Evolutionary conservation across 2,888 invertebrate species (phyloP).

Genomic region (Myopa testacea): DNA sequence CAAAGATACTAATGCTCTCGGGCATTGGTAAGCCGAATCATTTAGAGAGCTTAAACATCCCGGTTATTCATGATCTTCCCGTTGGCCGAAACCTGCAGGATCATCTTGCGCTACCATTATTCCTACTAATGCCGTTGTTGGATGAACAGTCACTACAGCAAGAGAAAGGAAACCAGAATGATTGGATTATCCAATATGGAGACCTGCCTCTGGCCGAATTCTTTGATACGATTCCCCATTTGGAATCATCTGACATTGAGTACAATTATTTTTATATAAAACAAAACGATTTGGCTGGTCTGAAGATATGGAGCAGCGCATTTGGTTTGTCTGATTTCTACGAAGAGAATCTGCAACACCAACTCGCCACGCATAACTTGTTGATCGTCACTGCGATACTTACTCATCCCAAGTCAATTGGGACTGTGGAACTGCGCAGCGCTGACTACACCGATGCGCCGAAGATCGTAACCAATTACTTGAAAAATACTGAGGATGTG

Average conservation of each 20-base stretch:
- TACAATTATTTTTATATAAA: constrained; percentile 65
- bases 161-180: constrained; percentile 51
- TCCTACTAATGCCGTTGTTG: constrained; percentile 60
- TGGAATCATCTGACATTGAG: constrained; percentile 72
- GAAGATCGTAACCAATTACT: constrained; percentile 76
- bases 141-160: constrained; percentile 59
- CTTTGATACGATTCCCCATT: constrained; percentile 70
- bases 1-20: constrained; percentile 59
- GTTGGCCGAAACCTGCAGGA: constrained; percentile 85
- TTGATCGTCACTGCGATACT: constrained; percentile 67
- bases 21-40: constrained; percentile 55
- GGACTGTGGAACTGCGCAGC: constrained; percentile 70
- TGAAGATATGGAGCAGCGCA: constrained; percentile 42
- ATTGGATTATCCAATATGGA: constrained; percentile 69
- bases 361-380: constrained; percentile 53
- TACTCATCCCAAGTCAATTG: constrained; percentile 70
- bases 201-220: constrained; percentile 70
- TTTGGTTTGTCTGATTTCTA: constrained; percentile 47
- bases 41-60: constrained; percentile 50
- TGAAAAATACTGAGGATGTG: constrained; percentile 73
- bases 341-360: constrained; percentile 30
- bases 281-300: constrained; percentile 45
- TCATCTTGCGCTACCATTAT: constrained; percentile 73
- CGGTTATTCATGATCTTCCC: constrained; percentile 49
- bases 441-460: constrained; percentile 73